Conservation (phyloP, 2,888 invertebrate genomes). For the Clepsis dumicolana region DNA sequence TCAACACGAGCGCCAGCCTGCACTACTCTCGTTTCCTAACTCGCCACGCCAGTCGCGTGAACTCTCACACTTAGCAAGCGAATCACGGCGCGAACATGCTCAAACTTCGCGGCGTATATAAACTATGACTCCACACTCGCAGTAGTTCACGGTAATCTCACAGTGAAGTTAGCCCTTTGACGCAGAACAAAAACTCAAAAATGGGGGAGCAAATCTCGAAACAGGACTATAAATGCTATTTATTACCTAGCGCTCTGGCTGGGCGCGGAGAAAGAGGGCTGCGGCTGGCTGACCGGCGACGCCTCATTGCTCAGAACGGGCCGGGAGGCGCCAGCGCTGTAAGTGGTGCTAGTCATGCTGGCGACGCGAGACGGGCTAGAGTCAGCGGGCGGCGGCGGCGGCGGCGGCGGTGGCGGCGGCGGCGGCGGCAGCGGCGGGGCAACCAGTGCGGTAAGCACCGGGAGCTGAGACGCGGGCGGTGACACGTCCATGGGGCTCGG, state of each 20-base stretch:
- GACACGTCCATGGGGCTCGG: slow-evolving; percentile 52
- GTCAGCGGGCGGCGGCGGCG: slow-evolving; percentile 74
- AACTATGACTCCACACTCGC: no score
- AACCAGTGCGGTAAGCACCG: neutral
- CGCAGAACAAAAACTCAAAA: no score
- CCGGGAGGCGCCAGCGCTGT: neutral
- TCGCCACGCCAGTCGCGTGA: no score
- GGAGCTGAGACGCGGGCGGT: slow-evolving; percentile 27
- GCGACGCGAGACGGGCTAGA: slow-evolving; percentile 66
- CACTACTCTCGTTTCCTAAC: no score
- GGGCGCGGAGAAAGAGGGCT: slow-evolving; percentile 23
- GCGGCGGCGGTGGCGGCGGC: slow-evolving; percentile 13
- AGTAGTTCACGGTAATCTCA: no score
- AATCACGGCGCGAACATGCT: no score
- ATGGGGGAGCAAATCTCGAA: no score
- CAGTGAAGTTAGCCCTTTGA: no score
- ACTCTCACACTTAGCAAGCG: no score
- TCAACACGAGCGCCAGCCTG: no score
- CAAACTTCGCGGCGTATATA: no score
- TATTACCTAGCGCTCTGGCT: slow-evolving; percentile 27
- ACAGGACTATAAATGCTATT: no score
- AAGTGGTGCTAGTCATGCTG: slow-evolving; percentile 66
- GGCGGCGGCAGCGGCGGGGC: slow-evolving; percentile 1
- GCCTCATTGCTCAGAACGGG: neutral
- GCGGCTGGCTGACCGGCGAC: slow-evolving; percentile 15